Conservation (phyloP, 2,797 vertebrate species). For the Sebastes minor region DNA sequence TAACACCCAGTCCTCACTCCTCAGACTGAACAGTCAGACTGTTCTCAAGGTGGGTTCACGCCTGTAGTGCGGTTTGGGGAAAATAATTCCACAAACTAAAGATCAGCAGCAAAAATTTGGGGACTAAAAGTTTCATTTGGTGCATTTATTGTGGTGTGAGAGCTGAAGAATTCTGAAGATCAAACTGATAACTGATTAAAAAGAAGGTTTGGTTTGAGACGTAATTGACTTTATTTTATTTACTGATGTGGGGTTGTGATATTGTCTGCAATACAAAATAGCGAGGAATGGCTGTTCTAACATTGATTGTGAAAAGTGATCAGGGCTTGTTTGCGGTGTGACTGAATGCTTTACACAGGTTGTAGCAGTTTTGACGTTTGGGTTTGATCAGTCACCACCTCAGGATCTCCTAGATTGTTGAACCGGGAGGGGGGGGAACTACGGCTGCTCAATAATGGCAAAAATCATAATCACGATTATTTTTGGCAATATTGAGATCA, state of each 20-base stretch:
- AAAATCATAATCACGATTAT: too few relatives aligned
- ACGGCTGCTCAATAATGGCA: too few relatives aligned
- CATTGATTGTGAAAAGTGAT: not conserved
- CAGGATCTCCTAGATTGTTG: not conserved
- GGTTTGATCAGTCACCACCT: too few relatives aligned
- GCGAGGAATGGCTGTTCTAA: not conserved
- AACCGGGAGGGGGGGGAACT: not conserved
- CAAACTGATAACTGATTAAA: not conserved
- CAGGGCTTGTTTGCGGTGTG: not conserved
- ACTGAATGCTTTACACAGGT: too few relatives aligned
- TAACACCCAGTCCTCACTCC: not conserved
- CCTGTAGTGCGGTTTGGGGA: not conserved
- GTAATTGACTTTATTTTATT: not conserved
- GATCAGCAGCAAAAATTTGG: not conserved
- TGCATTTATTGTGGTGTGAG: not conserved
- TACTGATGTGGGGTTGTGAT: not conserved
- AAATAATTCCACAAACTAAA: not conserved
- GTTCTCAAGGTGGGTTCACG: slow-evolving; percentile 8
- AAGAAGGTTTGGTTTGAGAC: not conserved
- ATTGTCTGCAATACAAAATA: not conserved
- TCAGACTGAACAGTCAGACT: not conserved
- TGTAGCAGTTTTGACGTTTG: too few relatives aligned
- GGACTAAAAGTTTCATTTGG: not conserved
- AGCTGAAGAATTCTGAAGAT: not conserved
- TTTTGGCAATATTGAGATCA: too few relatives aligned